Base-by-base conservation (phyloP, 2,113 vertebrate genomes). In the Rutilus rutilus region DNA sequence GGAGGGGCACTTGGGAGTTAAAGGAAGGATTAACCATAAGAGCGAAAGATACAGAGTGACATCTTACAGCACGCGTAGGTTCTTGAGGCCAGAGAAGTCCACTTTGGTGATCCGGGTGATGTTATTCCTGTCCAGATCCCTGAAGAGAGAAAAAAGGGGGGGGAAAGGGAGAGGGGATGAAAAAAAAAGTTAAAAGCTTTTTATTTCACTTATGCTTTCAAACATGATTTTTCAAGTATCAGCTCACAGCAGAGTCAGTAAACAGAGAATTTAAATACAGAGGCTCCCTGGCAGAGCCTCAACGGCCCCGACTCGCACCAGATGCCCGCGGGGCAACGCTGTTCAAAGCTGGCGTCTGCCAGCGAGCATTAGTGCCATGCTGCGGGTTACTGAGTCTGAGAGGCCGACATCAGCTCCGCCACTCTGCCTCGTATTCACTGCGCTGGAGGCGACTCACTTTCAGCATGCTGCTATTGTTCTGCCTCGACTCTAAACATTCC, bases 101-200 rank as follows among this genome's bases (percentile, higher is more conserved):
- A 92, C 97, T 93, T 99, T 99, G 0, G 97, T 97, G 92, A 99
- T 96, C 88, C 97, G 95, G 82, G 97, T 98, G 92, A 99, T 97
- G 88, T 99, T 99, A 88, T 99, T 99, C 94, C 95, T 96, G 92
- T 99, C 97, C 92, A 99, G 92, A 92, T 99, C 98, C 92, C 98
- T 99, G 90, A 54, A 25, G 21, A 47, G 5, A 25, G 69, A 84
- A 90, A 21, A 2, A 2, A 17, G 9, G 42, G 42, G 8, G 42
- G 1, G 36, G 5, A 65, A 3, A 88, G 27, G 89, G 21, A 78
- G 45, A 78, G 21, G 42, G 27, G 39, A 78, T 36, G 11, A 45
- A 33, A 30, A 30, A 42, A 5, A 25, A 59, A 54, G 77, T 86
- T 79, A 86, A 59, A 85, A 30, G 39, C 21, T 60, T 64, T 78